These are phyloP conservation scores for Aphelenchoides bicaudatus DNA, from an alignment of 2,888 invertebrate species.

Conservation along the genomic window DNA sequence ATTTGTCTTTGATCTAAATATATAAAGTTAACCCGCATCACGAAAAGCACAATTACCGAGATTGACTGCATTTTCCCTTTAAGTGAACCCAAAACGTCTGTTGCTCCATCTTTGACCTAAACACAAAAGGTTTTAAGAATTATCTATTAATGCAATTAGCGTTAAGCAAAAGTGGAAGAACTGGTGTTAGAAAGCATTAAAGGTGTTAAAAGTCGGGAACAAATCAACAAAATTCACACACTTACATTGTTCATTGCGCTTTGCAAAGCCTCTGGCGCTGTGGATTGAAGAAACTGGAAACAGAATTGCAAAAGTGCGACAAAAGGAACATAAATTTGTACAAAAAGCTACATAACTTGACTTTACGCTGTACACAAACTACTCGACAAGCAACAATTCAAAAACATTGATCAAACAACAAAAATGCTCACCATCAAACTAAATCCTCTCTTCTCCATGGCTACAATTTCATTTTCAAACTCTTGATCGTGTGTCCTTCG, in stretches of 20 bases:
- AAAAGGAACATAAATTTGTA: neutral
- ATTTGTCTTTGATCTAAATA: conserved; percentile 30
- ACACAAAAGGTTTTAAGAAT: too few species aligned
- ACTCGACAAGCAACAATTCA: neutral
- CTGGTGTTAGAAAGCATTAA: neutral
- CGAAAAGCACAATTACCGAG: too few species aligned
- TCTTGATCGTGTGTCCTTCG: conserved; percentile 88
- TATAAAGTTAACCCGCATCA: too few species aligned
- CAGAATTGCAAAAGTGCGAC: neutral
- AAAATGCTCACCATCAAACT: neutral
- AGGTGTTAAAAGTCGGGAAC: neutral
- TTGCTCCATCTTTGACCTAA: conserved; percentile 37
- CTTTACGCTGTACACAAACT: neutral
- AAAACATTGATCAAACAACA: neutral
- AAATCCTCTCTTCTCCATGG: conserved; percentile 5
- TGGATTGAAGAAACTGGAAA: conserved; percentile 15
- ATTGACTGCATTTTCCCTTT: conserved; percentile 37
- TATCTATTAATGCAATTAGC: neutral
- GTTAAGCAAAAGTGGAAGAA: neutral
- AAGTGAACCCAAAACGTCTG: conserved; percentile 38
- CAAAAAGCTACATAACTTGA: neutral
- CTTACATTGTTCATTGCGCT: conserved; percentile 18
- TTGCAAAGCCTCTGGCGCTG: conserved; percentile 17
- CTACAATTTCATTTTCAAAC: conserved; percentile 77
- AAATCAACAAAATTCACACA: neutral